phyloP scores from a whole-genome alignment of 1,140 invertebrate species.

The Idris sp. region DNA sequence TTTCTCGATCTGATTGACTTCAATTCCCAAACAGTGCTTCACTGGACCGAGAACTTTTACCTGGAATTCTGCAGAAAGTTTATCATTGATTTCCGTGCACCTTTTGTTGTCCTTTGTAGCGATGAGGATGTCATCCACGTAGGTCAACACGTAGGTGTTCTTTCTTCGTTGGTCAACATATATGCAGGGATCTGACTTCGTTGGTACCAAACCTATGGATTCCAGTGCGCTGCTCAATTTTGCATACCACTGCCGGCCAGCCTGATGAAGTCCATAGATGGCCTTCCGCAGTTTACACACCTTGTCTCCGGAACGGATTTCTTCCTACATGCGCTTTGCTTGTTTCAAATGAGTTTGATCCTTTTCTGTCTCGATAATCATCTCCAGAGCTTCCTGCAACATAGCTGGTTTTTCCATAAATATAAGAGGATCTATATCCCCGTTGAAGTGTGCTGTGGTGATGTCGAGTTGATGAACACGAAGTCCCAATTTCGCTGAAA shows the following conservation, averaged over 20 bases:
- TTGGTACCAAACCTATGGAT: not conserved
- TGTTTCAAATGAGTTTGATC: not conserved
- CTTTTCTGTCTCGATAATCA: not conserved
- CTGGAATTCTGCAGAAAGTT: constrained; percentile 3
- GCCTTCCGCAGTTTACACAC: constrained; percentile 3
- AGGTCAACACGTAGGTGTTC: too few relatives aligned
- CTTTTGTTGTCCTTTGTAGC: too few relatives aligned
- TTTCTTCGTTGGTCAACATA: not conserved
- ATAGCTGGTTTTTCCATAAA: constrained; percentile 60
- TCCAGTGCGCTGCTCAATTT: not conserved
- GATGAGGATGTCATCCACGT: too few relatives aligned
- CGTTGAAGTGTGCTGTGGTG: constrained; percentile 60
- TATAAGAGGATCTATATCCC: constrained; percentile 54
- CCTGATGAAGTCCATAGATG: constrained; percentile 4
- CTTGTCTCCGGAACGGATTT: not conserved
- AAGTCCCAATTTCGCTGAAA: constrained; percentile 18
- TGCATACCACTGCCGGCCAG: constrained; percentile 4
- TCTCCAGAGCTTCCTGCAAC: not conserved
- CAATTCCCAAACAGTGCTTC: too few relatives aligned
- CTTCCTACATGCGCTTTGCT: not conserved
- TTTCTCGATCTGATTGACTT: too few relatives aligned
- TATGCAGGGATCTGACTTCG: constrained; percentile 5
- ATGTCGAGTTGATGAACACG: constrained; percentile 26
- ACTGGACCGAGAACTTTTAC: not conserved
- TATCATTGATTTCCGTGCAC: not conserved